Conservation (phyloP, 2,888 invertebrate genomes). For the Trichogramma dendrolimi region DNA sequence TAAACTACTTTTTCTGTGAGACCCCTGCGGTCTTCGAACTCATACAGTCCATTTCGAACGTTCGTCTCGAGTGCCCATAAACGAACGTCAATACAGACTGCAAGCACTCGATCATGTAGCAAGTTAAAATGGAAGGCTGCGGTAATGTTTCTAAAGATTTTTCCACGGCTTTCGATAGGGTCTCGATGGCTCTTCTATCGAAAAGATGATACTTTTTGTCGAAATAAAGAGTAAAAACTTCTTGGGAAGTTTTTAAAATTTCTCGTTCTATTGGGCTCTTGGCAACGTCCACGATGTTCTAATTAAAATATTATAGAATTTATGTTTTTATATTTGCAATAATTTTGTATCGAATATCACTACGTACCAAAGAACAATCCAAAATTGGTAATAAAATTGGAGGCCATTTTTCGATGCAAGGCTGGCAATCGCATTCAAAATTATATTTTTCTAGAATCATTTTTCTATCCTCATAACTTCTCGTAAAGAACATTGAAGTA, state of each 20-base stretch:
- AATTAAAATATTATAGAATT: background rate
- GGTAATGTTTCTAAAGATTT: background rate
- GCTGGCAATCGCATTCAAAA: slow-evolving; percentile 10
- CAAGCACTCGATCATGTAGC: background rate
- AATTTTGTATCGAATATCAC: too few relatives aligned
- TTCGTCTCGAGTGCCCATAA: too few relatives aligned
- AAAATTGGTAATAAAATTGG: too few relatives aligned
- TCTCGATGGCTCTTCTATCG: background rate
- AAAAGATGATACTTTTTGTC: too few relatives aligned
- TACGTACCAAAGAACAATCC: too few relatives aligned
- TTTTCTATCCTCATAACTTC: too few relatives aligned
- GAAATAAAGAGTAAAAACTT: too few relatives aligned
- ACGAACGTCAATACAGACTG: too few relatives aligned
- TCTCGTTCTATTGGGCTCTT: background rate
- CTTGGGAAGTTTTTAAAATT: background rate
- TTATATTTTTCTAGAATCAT: slow-evolving; percentile 1
- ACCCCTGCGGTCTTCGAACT: too few relatives aligned
- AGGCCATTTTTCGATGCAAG: slow-evolving; percentile 15
- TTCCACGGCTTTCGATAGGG: background rate
- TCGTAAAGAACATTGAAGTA: background rate
- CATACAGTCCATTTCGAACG: too few relatives aligned
- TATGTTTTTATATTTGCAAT: too few relatives aligned
- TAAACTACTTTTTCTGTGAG: too few relatives aligned
- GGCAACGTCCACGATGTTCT: background rate
- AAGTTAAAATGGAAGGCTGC: background rate